Evolutionary conservation across 2,888 invertebrate species (phyloP).

Genomic region (Caenorhabditis becei): DNA sequence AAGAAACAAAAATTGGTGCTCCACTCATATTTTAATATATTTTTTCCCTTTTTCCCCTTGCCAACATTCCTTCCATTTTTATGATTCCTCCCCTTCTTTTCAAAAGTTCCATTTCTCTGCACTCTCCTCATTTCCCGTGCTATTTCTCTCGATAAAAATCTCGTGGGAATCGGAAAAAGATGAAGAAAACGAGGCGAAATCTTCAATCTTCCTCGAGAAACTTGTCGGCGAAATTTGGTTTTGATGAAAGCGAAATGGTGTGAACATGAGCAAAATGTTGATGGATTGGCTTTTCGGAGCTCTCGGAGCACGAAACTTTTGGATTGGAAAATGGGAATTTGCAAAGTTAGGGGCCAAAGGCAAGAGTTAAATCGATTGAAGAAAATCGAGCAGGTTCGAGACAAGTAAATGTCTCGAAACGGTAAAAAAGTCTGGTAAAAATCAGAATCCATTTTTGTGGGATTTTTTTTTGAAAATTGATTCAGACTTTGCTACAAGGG

Average conservation of each 20-base stretch:
- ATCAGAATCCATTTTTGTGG: too few relatives aligned
- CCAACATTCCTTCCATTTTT: conserved; percentile 9
- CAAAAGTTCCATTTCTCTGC: conserved; percentile 35
- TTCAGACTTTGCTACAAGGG: too few relatives aligned
- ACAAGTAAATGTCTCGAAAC: too few relatives aligned
- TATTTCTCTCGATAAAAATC: conserved; percentile 1
- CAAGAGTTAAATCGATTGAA: too few relatives aligned
- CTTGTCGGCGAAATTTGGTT: conserved; percentile 29
- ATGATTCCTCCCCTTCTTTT: conserved; percentile 1
- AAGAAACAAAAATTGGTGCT: background rate
- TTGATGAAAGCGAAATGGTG: conserved; percentile 41
- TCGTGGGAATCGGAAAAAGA: conserved; percentile 8
- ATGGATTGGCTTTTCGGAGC: conserved; percentile 2
- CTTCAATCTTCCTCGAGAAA: background rate
- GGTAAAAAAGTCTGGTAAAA: too few relatives aligned
- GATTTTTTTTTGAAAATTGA: too few relatives aligned
- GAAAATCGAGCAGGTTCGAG: background rate
- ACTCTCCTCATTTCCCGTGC: conserved; percentile 6
- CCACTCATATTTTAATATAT: background rate
- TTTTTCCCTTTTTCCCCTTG: background rate
- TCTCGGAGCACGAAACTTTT: conserved; percentile 8
- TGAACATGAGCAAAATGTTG: conserved; percentile 35
- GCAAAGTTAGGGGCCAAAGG: background rate
- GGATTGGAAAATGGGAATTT: conserved; percentile 21
- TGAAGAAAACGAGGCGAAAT: background rate